Percentiles rank a stretch among this genome's conserved stretches.
These are phyloP conservation scores for Bombus sibiricus DNA, from an alignment of 1,140 invertebrate species.

Conservation along the genomic window DNA sequence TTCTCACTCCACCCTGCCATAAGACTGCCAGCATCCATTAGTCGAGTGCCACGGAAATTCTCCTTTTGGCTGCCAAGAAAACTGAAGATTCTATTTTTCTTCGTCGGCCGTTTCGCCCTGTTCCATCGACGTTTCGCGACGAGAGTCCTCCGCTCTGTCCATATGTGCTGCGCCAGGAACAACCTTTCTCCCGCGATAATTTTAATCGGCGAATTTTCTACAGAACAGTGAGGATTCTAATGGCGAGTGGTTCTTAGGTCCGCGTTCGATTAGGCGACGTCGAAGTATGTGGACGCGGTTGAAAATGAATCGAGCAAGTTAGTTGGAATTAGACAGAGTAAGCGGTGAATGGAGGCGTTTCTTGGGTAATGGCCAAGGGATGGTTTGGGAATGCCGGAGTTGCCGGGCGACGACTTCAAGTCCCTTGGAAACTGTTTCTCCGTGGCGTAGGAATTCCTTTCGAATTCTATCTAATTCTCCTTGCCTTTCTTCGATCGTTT, in stretches of 20 bases:
- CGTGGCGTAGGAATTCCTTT: conserved; percentile 50
- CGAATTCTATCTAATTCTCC: conserved; percentile 27
- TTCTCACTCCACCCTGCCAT: conserved; percentile 63
- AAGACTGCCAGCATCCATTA: conserved; percentile 82
- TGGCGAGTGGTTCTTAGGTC: neutral
- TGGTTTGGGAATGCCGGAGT: conserved; percentile 50
- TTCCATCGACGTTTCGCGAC: conserved; percentile 26
- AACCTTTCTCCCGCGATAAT: neutral
- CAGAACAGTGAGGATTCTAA: neutral
- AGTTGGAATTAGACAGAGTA: conserved; percentile 60
- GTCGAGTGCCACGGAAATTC: conserved; percentile 79
- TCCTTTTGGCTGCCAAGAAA: conserved; percentile 83
- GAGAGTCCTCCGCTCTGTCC: neutral
- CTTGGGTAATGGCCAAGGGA: conserved; percentile 46
- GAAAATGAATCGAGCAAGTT: conserved; percentile 67
- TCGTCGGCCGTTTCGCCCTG: neutral
- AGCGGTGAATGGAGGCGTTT: conserved; percentile 51
- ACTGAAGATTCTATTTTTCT: conserved; percentile 63
- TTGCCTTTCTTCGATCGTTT: neutral
- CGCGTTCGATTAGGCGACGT: neutral
- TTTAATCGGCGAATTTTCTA: neutral
- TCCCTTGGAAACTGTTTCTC: conserved; percentile 65
- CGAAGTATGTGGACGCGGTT: conserved; percentile 7
- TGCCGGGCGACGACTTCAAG: conserved; percentile 52
- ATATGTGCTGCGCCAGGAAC: neutral